Evolutionary conservation across 2,888 invertebrate genomes (phyloP), one percentile per base, ranked within the genome.

Genomic region (Pristionchus entomophagus): DNA sequence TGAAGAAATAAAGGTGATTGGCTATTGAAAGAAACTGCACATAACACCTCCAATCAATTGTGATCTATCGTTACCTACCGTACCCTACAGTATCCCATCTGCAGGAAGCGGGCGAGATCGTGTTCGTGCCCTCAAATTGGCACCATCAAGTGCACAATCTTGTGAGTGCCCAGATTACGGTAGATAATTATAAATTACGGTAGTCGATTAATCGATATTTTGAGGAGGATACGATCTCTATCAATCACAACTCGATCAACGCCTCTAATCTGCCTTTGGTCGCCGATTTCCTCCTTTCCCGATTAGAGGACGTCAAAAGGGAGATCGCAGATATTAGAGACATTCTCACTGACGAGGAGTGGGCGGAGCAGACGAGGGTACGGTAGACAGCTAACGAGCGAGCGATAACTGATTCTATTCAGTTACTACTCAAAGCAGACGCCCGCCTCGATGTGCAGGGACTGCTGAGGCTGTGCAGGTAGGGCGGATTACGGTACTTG

Each of bases 221-320:
- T 8, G 89, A 96, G 96, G 96, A 96, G 88, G 97, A 98, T 93
- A 97, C 98, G 49, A 96, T 99, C 92, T 99, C 99, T 0, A 95
- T 99, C 78, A 99, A 99, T 94, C 99, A 99, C 94, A 99, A 99
- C 94, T 98, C 98, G 97, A 95, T 98, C 86, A 99, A 99, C 95
- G 97, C 96, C 0, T 96, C 96, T 92, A 98, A 98, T 85, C 49
- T 92, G n/a, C 49, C 80, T 19, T 69, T 87, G 19, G 89, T 92
- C 8, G 41, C 83, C 19, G 49, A 86, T 6, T 88, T 91, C 78
- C 45, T 92, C 14, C 45, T 78, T 12, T n/a, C 56, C 2, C 88
- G 91, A 26, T 53, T 86, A 22, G 49, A 69, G 4, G 91, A 91
- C 59, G 90, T 91, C 17, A 35, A 86, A 6, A 45, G 87, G 2